A percentile compares a stretch with the other conserved stretches of the same genome.
These are phyloP conservation scores for Drosophila setosimentum DNA, from an alignment of 2,888 invertebrate genomes.

Conservation along the genomic window DNA sequence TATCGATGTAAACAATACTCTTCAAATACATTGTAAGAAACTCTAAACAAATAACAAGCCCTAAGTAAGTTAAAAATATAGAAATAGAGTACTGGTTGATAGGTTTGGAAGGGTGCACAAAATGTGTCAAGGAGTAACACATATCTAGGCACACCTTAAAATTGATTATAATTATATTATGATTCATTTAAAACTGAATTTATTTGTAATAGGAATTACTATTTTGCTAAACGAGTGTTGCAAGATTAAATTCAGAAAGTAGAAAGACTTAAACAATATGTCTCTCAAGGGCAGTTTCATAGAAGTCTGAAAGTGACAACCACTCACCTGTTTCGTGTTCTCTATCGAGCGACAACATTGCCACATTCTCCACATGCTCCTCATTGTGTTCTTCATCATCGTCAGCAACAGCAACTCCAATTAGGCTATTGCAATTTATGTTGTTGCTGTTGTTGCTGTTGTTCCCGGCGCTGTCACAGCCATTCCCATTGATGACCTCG, in stretches of 20 bases:
- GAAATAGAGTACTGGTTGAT: not conserved
- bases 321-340: conserved; percentile 77
- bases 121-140: not conserved
- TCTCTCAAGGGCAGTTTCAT: not conserved
- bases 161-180: not conserved
- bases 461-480: conserved; percentile 28
- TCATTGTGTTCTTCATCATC: conserved; percentile 18
- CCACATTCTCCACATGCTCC: conserved; percentile 54
- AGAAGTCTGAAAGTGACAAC: conserved; percentile 1
- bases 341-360: conserved; percentile 58
- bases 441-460: conserved; percentile 26
- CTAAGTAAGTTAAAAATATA: not conserved
- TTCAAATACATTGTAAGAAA: not conserved
- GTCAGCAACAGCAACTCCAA: conserved; percentile 11
- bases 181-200: not conserved
- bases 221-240: not conserved
- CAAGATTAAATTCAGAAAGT: too few relatives aligned
- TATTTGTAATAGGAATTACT: not conserved
- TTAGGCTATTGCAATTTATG: conserved; percentile 12
- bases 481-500: conserved; percentile 61
- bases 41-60: not conserved
- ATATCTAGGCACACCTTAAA: not conserved
- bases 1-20: not conserved
- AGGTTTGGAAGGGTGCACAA: not conserved
- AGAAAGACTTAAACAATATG: not conserved